Evolutionary conservation across 2,113 vertebrate species (phyloP), one percentile per base, ranked within the genome.

Genomic region (Cranoglanis bouderius): DNA sequence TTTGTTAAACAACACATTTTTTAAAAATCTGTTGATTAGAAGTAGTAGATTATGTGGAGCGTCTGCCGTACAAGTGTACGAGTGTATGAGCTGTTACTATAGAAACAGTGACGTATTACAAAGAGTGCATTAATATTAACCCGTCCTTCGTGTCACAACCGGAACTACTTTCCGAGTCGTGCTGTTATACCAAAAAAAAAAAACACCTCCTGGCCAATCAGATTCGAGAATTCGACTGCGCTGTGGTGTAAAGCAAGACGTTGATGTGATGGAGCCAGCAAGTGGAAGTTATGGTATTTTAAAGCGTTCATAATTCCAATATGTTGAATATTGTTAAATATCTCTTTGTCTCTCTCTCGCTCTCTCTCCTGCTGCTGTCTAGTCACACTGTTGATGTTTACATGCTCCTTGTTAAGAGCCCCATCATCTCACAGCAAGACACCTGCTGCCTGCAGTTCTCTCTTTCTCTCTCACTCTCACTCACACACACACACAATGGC

Each of bases 371-470:
- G 72, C 63, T 85, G 21, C 40, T 40, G 75, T 67, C 51, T 40
- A 35, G 40, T 65, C 57, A 74, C 77, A 61, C 87, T 84, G 87
- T 53, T 77, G 65, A 83, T 89, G 84, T 84, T 86, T 84, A 70
- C 81, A 88, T 70, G 13, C 19, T 70, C 70, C 55, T 75, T 91
- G 90, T 91, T 90, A 59, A 70, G 67, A 55, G 51, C 35, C 84
- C 55, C 70, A 49, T 89, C 78, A 87, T 49, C 85, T 55, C 85
- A 67, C 82, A 32, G 84, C 83, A 80, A 40, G 81, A 84, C 85
- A 88, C 81, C 77, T 49, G 65, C 81, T 51, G 59, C 88, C 91
- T 85, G 78, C 51, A 40, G 81, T 51, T 67, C 82, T 53, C 81
- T n/a, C 29, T 19, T 57, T 32, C 6, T 32, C 85, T 61, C 55